Conservation (phyloP, 1,140 invertebrate species). For the Nephila pilipes region DNA sequence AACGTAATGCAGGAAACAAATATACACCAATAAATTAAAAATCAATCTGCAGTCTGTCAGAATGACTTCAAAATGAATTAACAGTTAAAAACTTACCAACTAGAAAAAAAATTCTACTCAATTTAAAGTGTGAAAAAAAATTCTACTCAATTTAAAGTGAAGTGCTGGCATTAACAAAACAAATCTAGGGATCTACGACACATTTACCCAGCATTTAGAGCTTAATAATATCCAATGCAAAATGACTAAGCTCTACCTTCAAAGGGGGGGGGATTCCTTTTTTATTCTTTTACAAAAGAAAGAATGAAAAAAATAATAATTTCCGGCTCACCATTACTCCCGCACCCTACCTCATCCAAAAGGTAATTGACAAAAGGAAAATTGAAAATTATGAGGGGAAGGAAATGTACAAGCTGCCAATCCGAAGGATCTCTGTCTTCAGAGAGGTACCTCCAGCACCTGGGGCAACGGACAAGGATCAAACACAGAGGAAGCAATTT, state of each 20-base stretch:
- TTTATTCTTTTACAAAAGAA: neutral
- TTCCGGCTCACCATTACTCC: neutral
- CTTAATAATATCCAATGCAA: neutral
- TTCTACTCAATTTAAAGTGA: neutral
- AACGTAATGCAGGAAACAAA: no score
- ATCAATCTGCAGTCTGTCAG: neutral
- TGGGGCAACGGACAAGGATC: constrained; percentile 47
- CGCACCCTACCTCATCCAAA: neutral
- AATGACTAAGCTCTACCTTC: neutral
- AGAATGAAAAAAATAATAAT: neutral
- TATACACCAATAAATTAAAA: neutral
- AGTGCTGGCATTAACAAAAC: neutral
- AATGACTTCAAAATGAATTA: neutral
- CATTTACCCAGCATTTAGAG: neutral
- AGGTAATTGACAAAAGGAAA: constrained; percentile 47
- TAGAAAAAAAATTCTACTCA: neutral
- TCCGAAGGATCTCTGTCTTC: neutral
- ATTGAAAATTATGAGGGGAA: constrained; percentile 42
- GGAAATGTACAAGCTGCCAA: neutral
- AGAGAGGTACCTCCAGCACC: neutral
- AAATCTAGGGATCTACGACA: neutral
- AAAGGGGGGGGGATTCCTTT: neutral
- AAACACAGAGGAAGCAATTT: constrained; percentile 66
- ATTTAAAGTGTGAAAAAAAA: neutral
- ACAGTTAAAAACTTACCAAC: neutral